phyloP scores from a whole-genome alignment of 1,140 invertebrate species.

The Drosophila malerkotliana region DNA sequence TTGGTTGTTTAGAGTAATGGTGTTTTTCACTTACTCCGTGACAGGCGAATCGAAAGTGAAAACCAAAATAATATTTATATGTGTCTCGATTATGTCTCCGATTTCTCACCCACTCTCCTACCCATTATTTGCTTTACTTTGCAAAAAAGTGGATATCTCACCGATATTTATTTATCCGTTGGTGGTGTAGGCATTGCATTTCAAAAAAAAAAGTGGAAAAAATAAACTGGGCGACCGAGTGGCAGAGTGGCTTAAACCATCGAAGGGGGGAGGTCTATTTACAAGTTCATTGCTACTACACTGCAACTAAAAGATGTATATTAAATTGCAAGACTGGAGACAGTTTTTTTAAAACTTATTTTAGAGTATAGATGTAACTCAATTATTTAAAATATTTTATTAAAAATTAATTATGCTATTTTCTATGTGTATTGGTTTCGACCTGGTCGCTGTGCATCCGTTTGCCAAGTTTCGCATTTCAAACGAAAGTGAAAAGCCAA shows the following conservation, averaged over 20 bases:
- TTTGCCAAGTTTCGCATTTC: slow-evolving; percentile 80
- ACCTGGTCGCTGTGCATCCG: slow-evolving; percentile 68
- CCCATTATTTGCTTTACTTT: slow-evolving; percentile 32
- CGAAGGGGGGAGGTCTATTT: slow-evolving; percentile 15
- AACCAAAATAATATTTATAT: slow-evolving; percentile 47
- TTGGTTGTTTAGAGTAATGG: slow-evolving; percentile 1
- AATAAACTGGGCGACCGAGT: slow-evolving; percentile 53
- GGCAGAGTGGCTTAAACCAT: slow-evolving; percentile 9
- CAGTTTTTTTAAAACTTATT: too few relatives aligned
- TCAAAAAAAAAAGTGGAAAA: slow-evolving; percentile 49
- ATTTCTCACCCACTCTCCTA: slow-evolving; percentile 34
- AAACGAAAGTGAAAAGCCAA: slow-evolving; percentile 82
- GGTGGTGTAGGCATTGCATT: slow-evolving; percentile 61
- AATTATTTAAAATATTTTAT: too few relatives aligned
- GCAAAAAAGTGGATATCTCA: slow-evolving; percentile 17
- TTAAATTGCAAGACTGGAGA: background rate
- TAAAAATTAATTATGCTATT: background rate
- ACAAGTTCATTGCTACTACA: slow-evolving; percentile 73
- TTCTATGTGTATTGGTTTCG: slow-evolving; percentile 37
- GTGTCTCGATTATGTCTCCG: slow-evolving; percentile 49
- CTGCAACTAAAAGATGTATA: background rate
- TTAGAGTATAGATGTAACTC: too few relatives aligned
- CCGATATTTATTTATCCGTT: slow-evolving; percentile 66
- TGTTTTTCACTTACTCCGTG: slow-evolving; percentile 18
- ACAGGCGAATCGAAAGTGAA: slow-evolving; percentile 45